These are phyloP conservation scores for Rhinogobius similis DNA, from an alignment of 2,113 vertebrate genomes.

Conservation along the genomic window DNA sequence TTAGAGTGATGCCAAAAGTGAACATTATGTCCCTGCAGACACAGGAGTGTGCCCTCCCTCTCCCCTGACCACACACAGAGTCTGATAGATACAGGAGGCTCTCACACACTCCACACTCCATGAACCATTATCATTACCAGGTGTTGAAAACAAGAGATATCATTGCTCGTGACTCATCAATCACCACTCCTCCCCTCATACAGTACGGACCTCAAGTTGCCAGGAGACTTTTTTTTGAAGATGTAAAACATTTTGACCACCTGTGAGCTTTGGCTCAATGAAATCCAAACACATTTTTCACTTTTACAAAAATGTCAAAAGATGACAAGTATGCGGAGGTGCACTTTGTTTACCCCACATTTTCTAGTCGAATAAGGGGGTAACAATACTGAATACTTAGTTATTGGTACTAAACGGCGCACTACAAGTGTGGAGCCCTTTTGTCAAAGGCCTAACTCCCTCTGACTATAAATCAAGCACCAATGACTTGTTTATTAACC, in stretches of 20 bases:
- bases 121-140: constrained; percentile 54
- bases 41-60: background rate
- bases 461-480: background rate
- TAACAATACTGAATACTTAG: background rate
- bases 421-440: background rate
- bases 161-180: constrained; percentile 44
- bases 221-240: constrained; percentile 6
- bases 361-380: background rate
- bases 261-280: constrained; percentile 25
- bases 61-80: constrained; percentile 31
- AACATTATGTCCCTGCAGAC: constrained; percentile 6
- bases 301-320: constrained; percentile 21
- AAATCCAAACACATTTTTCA: constrained; percentile 17
- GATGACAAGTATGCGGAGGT: constrained; percentile 13
- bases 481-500: background rate
- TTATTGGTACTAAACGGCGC: background rate
- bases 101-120: constrained; percentile 19
- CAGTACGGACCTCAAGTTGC: constrained; percentile 17
- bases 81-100: constrained; percentile 13
- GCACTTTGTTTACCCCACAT: background rate
- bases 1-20: constrained; percentile 5
- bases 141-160: constrained; percentile 51
- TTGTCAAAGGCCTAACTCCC: background rate
- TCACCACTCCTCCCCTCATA: constrained; percentile 36
- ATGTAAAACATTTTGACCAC: constrained; percentile 48